Base-by-base conservation (phyloP, 2,113 vertebrate genomes). In the Maccullochella peelii region DNA sequence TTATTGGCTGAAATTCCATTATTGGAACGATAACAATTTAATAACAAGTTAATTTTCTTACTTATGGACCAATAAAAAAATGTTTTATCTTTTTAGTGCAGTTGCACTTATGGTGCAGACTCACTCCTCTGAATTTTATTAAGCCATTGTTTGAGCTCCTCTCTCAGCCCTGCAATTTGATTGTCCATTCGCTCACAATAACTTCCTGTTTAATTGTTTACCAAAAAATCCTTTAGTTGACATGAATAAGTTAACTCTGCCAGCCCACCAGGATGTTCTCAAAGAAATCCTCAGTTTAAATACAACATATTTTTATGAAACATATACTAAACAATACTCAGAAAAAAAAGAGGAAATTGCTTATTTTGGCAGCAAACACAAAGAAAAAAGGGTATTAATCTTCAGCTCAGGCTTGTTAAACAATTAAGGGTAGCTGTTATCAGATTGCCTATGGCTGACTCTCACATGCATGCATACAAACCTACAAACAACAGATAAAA, bases 361-460 rank as follows among this genome's bases (percentile, higher is more conserved):
- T 33, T 47, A 52, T 81, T 58, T 67, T 62, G 36, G 30, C 38
- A 47, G 52, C 14, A n/a, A 27, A 68, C 42, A 72, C 21, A 78
- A 27, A 77, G 42, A 79, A 57, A 77, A 30, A 21, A 42, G 8
- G 2, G 12, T 11, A 82, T 67, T 85, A 30, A 85, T 86, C 38
- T 80, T 83, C 27, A 66, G 57, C 68, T 27, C 18, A 47, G 44
- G 20, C 72, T 77, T 83, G 71, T 83, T 87, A 79, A 89, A 91
- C 59, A 88, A 74, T 76, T 79, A 86, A 42, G 20, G 1, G n/a
- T 71, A 23, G 36, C 61, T 36, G 27, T 83, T 83, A 83, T 58
- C 78, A 73, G 58, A 68, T 57, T 79, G 61, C 63, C 16, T 50
- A 57, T 47, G 33, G 21, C 16, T 63, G 42, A 69, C 18, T 59